Evolutionary conservation across 2,888 invertebrate species (phyloP).

Genomic region (Lacanobia oleracea): DNA sequence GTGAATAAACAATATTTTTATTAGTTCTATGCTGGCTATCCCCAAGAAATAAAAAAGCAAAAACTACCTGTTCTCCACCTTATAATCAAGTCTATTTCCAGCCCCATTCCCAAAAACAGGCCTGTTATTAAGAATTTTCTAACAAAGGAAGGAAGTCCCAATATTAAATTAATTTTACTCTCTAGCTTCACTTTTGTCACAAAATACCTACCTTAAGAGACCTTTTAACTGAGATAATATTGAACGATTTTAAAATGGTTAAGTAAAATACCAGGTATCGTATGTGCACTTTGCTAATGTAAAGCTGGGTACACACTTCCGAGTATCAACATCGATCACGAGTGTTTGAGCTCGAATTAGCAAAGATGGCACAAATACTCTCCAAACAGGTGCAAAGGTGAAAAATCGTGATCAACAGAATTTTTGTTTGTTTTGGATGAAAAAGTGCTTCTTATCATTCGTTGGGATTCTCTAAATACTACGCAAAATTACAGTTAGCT

Average conservation of each 20-base stretch:
- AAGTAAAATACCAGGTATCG: not conserved
- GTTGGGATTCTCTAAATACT: not conserved
- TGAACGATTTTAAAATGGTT: not conserved
- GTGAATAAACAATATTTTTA: no score
- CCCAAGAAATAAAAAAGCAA: not conserved
- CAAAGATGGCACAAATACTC: not conserved
- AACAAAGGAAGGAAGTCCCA: constrained; percentile 2
- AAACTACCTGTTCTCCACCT: not conserved
- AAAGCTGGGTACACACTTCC: constrained; percentile 1
- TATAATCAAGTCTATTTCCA: constrained; percentile 1
- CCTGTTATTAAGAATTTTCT: constrained; percentile 7
- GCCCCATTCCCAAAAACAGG: not conserved
- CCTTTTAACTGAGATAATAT: not conserved
- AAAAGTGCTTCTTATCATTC: not conserved
- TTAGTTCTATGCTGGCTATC: not conserved
- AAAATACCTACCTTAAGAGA: not conserved
- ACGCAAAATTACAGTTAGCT: not conserved
- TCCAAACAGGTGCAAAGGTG: not conserved
- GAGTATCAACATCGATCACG: not conserved
- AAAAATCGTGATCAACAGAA: not conserved
- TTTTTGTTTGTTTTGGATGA: not conserved
- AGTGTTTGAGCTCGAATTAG: not conserved
- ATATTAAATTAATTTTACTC: constrained; percentile 24
- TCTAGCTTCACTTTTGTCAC: constrained; percentile 4
- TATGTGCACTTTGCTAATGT: not conserved